These are phyloP conservation scores for Phoeniculus purpureus DNA, from an alignment of 2,797 vertebrate species.

Conservation along the genomic window DNA sequence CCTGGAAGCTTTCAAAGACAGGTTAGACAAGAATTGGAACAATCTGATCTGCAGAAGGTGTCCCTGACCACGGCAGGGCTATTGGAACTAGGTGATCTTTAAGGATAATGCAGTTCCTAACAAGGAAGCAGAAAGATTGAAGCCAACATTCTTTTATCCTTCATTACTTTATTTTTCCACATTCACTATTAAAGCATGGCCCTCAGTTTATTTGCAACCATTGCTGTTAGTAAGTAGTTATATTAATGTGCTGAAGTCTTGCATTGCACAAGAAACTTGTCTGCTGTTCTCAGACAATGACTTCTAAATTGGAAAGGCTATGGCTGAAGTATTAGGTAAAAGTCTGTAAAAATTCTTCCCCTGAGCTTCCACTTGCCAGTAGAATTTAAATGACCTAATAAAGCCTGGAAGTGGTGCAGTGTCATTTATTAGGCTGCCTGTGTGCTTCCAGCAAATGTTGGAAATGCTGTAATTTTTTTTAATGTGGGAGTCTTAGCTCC, in stretches of 20 bases:
- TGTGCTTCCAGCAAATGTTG: constrained; percentile 69
- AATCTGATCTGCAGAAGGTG: no score
- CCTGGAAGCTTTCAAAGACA: no score
- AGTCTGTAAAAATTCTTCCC: constrained; percentile 1
- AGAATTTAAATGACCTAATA: constrained; percentile 62
- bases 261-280: background rate
- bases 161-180: background rate
- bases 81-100: no score
- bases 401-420: constrained; percentile 52
- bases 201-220: background rate
- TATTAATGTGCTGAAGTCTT: background rate
- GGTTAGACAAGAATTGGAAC: no score
- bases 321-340: background rate
- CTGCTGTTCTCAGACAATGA: background rate
- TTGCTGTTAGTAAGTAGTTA: background rate
- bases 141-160: background rate
- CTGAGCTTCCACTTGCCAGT: constrained; percentile 28
- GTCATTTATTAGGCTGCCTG: constrained; percentile 72
- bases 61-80: no score
- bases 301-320: constrained; percentile 3
- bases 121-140: background rate
- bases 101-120: background rate
- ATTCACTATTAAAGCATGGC: background rate
- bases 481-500: constrained; percentile 72
- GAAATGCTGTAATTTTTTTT: constrained; percentile 71